Evolutionary conservation across 2,113 vertebrate species (phyloP).

Genomic region (Tragulus kanchil): DNA sequence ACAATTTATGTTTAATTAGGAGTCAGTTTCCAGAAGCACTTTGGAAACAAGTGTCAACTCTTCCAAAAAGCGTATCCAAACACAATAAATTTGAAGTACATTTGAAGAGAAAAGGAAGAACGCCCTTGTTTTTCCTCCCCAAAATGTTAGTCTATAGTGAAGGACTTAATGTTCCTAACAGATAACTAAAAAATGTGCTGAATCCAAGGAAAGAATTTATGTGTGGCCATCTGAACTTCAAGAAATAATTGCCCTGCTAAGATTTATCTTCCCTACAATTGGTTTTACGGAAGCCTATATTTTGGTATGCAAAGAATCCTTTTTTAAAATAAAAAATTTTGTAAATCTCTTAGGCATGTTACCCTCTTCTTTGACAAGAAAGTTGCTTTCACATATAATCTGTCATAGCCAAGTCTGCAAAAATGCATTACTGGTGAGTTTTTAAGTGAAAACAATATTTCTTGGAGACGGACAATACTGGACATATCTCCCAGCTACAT

Average conservation of each 20-base stretch:
- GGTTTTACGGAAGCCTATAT: conserved; percentile 44
- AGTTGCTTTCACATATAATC: conserved; percentile 53
- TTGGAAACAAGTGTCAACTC: conserved; percentile 60
- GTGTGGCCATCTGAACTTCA: conserved; percentile 70
- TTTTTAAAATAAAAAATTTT: conserved; percentile 55
- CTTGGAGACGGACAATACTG: conserved; percentile 41
- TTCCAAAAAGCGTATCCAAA: conserved; percentile 63
- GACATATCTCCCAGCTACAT: not conserved
- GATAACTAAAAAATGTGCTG: conserved; percentile 81
- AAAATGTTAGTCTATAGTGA: conserved; percentile 23
- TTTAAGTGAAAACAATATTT: conserved; percentile 29
- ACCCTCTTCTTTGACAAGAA: conserved; percentile 55
- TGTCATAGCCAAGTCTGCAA: not conserved
- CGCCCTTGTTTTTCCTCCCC: not conserved
- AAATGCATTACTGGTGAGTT: not conserved
- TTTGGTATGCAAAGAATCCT: conserved; percentile 70
- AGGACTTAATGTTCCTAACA: conserved; percentile 79
- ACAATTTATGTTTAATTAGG: conserved; percentile 63
- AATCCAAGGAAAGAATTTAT: conserved; percentile 76
- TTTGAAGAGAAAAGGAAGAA: conserved; percentile 60
- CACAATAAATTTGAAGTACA: conserved; percentile 75
- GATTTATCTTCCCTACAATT: conserved; percentile 79
- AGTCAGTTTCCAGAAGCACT: conserved; percentile 62
- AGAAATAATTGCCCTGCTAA: conserved; percentile 73
- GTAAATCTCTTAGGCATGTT: not conserved